Evolutionary conservation across 64 coral and sea anemone species (phyloP).

Genomic region (Pocillopora verrucosa): DNA sequence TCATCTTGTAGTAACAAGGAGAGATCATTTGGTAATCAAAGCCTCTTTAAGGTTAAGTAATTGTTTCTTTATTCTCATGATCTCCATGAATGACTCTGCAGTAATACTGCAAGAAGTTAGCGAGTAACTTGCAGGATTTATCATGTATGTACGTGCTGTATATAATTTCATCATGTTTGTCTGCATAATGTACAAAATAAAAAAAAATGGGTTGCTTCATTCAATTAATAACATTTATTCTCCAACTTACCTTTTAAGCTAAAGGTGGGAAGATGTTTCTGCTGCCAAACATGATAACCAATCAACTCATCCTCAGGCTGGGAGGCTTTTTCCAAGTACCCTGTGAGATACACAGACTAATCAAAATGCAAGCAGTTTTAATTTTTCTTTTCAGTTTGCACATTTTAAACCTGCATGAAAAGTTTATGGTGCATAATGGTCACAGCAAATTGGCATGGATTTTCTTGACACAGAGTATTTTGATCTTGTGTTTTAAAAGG

Average conservation of each 20-base stretch:
- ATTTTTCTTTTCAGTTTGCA: background rate
- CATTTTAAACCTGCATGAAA: background rate
- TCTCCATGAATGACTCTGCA: no score
- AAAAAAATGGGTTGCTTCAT: background rate
- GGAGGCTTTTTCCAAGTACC: background rate
- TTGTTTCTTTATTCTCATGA: no score
- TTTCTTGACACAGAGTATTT: no score
- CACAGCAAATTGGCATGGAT: background rate
- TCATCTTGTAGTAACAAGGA: no score
- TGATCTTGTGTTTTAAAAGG: no score
- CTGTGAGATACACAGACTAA: background rate
- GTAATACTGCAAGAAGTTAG: no score
- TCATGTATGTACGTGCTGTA: no score
- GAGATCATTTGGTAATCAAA: no score
- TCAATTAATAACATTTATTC: background rate
- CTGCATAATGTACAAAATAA: no score
- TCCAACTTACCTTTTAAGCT: constrained; percentile 3
- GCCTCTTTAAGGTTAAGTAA: no score
- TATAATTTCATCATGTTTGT: no score
- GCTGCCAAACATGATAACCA: constrained; percentile 13
- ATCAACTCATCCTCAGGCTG: background rate
- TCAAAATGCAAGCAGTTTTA: background rate
- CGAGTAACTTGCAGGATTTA: no score
- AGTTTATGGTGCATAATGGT: background rate
- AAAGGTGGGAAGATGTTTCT: constrained; percentile 14